Evolutionary conservation across 1,140 invertebrate genomes (phyloP).

Genomic region (Hycleus cichorii): DNA sequence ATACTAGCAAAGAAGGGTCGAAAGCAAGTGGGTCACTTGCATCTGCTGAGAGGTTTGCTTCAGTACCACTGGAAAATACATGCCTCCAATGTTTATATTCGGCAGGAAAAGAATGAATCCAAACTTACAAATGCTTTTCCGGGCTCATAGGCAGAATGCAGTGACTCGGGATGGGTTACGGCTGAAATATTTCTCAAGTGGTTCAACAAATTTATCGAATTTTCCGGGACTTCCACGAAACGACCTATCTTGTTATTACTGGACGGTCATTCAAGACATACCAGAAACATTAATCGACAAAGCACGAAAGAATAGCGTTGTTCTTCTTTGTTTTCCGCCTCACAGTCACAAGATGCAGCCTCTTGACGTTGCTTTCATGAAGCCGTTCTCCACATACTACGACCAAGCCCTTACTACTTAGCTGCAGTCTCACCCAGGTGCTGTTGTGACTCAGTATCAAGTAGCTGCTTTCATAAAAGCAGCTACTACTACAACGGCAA

Average conservation of each 20-base stretch:
- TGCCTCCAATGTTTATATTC: no score
- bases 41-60: no score
- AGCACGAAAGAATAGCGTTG: constrained; percentile 26
- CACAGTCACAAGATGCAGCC: constrained; percentile 38
- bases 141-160: no score
- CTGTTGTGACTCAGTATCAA: constrained; percentile 31
- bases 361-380: constrained; percentile 34
- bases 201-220: no score
- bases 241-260: neutral
- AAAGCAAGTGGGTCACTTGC: no score
- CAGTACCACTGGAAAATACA: no score
- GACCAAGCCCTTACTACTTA: constrained; percentile 14
- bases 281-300: constrained; percentile 27
- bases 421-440: constrained; percentile 18
- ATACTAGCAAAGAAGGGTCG: no score
- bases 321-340: constrained; percentile 34
- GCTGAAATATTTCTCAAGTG: no score
- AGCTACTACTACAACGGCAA: constrained; percentile 36
- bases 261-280: constrained; percentile 19
- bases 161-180: no score
- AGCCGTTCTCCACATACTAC: constrained; percentile 24
- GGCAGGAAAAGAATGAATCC: no score
- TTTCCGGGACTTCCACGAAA: constrained; percentile 26
- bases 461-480: constrained; percentile 32
- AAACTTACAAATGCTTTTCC: no score